Conservation (phyloP, 2,888 invertebrate genomes). For the Idaea aversata region DNA sequence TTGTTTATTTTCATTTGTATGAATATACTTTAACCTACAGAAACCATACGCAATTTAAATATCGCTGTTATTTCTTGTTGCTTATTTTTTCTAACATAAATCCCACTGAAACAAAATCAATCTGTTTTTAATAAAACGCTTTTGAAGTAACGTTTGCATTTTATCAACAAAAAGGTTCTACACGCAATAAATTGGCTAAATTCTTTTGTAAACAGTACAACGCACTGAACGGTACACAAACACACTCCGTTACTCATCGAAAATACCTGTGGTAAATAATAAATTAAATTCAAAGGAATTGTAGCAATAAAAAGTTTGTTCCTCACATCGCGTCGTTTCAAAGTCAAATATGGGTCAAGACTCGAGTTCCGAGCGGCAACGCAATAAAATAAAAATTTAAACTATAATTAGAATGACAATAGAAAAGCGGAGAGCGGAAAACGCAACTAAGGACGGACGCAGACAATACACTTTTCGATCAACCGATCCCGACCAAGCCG, state of each 20-base stretch:
- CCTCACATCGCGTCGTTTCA: slow-evolving; percentile 24
- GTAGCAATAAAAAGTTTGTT: slow-evolving; percentile 22
- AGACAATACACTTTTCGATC: neutral
- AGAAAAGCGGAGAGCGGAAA: slow-evolving; percentile 36
- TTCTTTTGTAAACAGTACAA: slow-evolving; percentile 16
- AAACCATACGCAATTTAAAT: neutral
- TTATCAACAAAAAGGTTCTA: neutral
- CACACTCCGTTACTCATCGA: slow-evolving; percentile 4
- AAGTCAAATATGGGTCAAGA: slow-evolving; percentile 52
- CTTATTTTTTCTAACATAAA: neutral
- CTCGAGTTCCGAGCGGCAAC: slow-evolving; percentile 40
- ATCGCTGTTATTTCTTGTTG: neutral
- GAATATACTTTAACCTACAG: too few relatives aligned
- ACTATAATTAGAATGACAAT: slow-evolving; percentile 62
- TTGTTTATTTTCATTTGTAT: too few relatives aligned
- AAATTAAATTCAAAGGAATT: slow-evolving; percentile 18
- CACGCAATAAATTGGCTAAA: slow-evolving; percentile 7
- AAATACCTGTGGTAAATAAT: slow-evolving; percentile 3
- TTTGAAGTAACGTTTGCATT: neutral
- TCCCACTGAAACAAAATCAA: neutral
- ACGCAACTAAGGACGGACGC: slow-evolving; percentile 10
- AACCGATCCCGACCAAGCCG: neutral
- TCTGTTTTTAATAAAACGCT: neutral
- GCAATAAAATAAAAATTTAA: slow-evolving; percentile 45
- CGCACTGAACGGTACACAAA: slow-evolving; percentile 2